A percentile compares a stretch with the other conserved stretches of the same genome.
phyloP scores from a whole-genome alignment of 2,888 invertebrate species.

The Cotesia congregata region DNA sequence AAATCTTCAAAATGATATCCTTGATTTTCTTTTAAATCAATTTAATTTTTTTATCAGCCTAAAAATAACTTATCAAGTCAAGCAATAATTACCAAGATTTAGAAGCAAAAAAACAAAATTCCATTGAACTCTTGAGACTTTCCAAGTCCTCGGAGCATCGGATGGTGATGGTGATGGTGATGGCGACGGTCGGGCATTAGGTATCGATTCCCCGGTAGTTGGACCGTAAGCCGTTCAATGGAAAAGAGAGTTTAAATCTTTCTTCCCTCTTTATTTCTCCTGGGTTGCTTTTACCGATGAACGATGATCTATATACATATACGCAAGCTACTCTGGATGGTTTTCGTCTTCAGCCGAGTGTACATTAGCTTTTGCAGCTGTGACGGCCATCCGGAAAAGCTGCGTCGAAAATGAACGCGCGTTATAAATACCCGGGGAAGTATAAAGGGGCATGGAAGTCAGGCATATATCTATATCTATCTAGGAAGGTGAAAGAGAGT shows the following conservation, averaged over 20 bases:
- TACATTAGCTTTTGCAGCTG: slow-evolving; percentile 39
- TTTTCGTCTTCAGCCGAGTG: slow-evolving; percentile 3
- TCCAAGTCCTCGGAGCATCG: neutral
- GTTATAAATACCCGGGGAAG: slow-evolving; percentile 33
- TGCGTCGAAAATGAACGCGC: slow-evolving; percentile 22
- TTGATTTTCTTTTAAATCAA: too few species aligned
- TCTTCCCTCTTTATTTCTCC: neutral
- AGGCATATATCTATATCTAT: neutral
- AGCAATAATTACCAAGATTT: neutral
- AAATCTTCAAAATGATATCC: too few species aligned
- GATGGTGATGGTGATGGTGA: slow-evolving; percentile 10
- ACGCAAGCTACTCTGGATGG: neutral
- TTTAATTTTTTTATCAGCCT: too few species aligned
- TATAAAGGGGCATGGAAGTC: slow-evolving; percentile 7
- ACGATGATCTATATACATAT: neutral
- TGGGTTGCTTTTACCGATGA: neutral
- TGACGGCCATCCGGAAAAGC: slow-evolving; percentile 33
- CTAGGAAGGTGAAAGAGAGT: neutral
- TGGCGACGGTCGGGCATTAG: slow-evolving; percentile 36
- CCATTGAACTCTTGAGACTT: too few species aligned
- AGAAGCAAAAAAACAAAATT: slow-evolving; percentile 13
- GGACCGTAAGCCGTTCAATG: slow-evolving; percentile 37
- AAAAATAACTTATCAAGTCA: too few species aligned
- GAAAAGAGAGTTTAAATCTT: slow-evolving; percentile 20
- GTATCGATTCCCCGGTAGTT: slow-evolving; percentile 39